Evolutionary conservation across 2,113 vertebrate genomes (phyloP), one percentile per base, ranked within the genome.

Genomic region (Cercocebus atys): DNA sequence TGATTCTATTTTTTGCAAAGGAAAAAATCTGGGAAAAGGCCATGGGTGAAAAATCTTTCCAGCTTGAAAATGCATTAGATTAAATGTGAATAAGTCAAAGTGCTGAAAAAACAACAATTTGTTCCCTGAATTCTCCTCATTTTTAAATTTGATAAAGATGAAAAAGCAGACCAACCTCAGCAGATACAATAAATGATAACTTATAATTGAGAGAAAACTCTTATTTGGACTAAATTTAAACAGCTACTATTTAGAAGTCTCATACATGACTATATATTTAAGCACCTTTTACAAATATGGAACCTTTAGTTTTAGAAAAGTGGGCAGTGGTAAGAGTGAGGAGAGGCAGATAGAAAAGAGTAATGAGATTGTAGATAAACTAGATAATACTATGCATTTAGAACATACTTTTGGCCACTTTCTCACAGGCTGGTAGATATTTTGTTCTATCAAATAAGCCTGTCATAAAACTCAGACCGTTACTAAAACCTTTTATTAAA

Each of bases 61-160:
- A 89, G 90, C 32, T 95, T 97, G 88, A 86, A 98, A 98, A 92
- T 95, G 25, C 35, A 82, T 92, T 92, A 89, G 45, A 70, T 73
- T 89, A 95, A 93, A 94, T 82, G 25, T 64, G 18, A 94, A 73
- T 82, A 94, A 97, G 59, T 95, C 52, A 90, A 97, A 75, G 7
- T 95, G 90, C 59, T 95, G 47, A 86, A 73, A 68, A 88, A 78
- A 18, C 27, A 84, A 59, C 17, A 61, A n/a, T 88, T 70, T 61
- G 16, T 61, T 66, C 47, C 23, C 80, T 79, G 79, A 76, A 81
- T 86, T 83, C 30, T 90, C 78, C 75, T 93, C 66, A 78, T 52
- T 86, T 96, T 94, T 93, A 85, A 94, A 47, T 95, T 90, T 92
- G 66, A 73, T 85, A 86, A 96, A 93, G 50, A 50, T 78, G 22